Evolutionary conservation across 2,113 vertebrate genomes (phyloP).

Genomic region (Arenaria interpres): DNA sequence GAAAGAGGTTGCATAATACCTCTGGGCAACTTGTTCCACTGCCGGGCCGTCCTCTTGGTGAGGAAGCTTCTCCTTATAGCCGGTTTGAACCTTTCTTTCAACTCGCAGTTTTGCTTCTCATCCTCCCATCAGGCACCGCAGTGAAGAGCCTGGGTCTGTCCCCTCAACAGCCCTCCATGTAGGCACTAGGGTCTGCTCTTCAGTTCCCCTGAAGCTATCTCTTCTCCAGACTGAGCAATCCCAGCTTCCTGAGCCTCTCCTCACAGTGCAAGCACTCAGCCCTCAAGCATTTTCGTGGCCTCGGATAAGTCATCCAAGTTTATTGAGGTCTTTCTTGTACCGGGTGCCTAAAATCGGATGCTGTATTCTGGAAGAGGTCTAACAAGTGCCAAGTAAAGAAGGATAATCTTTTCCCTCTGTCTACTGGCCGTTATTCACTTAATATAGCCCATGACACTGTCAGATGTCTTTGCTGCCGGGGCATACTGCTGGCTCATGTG

Average conservation of each 20-base stretch:
- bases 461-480: background rate
- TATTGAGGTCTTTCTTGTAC: background rate
- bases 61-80: background rate
- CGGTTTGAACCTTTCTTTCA: background rate
- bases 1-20: background rate
- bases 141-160: background rate
- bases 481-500: background rate
- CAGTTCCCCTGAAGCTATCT: background rate
- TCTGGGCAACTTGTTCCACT: background rate
- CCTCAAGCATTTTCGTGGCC: background rate
- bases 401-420: background rate
- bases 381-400: background rate
- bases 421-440: background rate
- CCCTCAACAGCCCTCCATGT: background rate
- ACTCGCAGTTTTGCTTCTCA: background rate
- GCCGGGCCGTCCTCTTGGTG: background rate
- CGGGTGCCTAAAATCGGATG: background rate
- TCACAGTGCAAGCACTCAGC: background rate
- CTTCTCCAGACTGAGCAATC: background rate
- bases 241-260: background rate
- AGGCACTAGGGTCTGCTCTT: background rate
- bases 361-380: background rate
- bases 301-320: background rate
- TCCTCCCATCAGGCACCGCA: background rate
- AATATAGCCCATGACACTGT: too few relatives aligned